Conservation (phyloP, 30 jellyfish, hydroid and myxozoan species). For the Rhopilema esculentum region DNA sequence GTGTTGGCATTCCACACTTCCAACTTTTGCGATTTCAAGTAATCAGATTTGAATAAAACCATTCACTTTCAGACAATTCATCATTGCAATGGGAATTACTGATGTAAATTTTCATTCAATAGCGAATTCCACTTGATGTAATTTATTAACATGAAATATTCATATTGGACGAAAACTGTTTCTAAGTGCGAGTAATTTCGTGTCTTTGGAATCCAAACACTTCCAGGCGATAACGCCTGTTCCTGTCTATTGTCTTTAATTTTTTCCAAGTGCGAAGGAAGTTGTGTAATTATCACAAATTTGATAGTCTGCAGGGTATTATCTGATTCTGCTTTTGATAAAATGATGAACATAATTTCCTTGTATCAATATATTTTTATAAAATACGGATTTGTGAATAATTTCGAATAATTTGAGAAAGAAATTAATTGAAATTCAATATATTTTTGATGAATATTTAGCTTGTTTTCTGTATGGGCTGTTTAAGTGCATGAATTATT, state of each 20-base stretch:
- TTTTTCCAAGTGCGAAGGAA: background rate
- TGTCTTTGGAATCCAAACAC: background rate
- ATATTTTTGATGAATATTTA: too few species aligned
- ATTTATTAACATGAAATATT: background rate
- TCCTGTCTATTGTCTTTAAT: background rate
- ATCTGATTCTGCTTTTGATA: background rate
- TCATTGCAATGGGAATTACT: background rate
- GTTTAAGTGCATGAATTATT: background rate
- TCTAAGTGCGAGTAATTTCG: background rate
- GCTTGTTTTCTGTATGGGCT: too few species aligned
- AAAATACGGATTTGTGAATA: too few species aligned
- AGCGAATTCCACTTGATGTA: background rate
- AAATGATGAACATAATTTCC: background rate
- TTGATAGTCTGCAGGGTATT: background rate
- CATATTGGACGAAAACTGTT: background rate
- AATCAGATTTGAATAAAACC: background rate
- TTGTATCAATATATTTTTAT: too few species aligned
- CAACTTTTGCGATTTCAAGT: background rate
- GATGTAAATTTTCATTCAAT: background rate
- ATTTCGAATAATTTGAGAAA: too few species aligned
- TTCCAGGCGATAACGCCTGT: background rate
- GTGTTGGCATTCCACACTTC: background rate
- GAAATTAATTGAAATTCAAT: too few species aligned
- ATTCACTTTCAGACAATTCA: background rate
- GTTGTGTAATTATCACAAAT: background rate